Evolutionary conservation across 2,113 vertebrate genomes (phyloP).

Genomic region (Microcebus jonahi): DNA sequence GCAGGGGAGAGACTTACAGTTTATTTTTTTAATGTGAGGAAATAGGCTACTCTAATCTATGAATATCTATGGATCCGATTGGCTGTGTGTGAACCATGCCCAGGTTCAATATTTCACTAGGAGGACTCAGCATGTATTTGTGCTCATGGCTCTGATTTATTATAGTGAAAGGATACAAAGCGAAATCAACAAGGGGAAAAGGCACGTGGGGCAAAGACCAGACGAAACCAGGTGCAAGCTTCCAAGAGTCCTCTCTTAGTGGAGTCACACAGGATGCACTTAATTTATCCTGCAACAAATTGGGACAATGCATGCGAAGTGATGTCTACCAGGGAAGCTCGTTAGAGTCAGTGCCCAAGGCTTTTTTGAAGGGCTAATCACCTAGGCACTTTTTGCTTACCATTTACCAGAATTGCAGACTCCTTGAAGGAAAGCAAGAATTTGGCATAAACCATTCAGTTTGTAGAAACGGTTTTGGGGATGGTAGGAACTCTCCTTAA

Average conservation of each 20-base stretch:
- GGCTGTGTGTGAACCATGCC: not conserved
- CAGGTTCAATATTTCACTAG: not conserved
- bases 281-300: not conserved
- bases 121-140: not conserved
- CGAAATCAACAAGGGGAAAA: not conserved
- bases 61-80: not conserved
- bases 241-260: not conserved
- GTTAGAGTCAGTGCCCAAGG: not conserved
- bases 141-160: not conserved
- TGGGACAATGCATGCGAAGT: not conserved
- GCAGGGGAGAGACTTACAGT: not conserved
- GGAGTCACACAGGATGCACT: not conserved
- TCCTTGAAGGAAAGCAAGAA: not conserved
- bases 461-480: not conserved
- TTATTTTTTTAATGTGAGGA: constrained; percentile 24
- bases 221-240: not conserved
- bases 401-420: not conserved
- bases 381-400: not conserved
- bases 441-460: not conserved
- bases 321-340: not conserved
- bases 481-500: not conserved
- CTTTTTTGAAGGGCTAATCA: not conserved
- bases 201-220: not conserved
- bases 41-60: not conserved
- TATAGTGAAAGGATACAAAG: not conserved